Conservation (phyloP, 2,113 vertebrate genomes). For the Bucco capensis region DNA sequence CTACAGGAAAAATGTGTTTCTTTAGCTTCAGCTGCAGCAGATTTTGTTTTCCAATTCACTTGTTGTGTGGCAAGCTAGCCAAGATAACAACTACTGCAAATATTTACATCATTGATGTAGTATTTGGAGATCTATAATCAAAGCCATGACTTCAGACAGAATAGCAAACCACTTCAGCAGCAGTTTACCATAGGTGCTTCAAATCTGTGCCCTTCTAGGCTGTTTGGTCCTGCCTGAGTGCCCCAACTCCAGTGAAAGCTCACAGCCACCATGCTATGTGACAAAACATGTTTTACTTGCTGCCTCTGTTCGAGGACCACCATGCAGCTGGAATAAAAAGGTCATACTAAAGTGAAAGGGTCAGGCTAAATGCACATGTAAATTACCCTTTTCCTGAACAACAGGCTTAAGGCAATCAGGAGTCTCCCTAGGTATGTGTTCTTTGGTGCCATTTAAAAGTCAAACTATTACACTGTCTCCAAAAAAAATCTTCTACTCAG, state of each 20-base stretch:
- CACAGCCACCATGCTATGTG: not conserved
- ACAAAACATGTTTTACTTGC: not conserved
- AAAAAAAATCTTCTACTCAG: slow-evolving; percentile 18
- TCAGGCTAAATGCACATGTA: not conserved
- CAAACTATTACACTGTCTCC: not conserved
- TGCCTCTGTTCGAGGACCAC: not conserved
- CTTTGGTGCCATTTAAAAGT: not conserved
- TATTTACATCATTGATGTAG: not conserved
- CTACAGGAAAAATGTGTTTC: not conserved
- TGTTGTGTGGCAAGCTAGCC: not conserved
- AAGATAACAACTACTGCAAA: not conserved
- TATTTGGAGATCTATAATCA: not conserved
- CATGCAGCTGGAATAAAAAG: not conserved
- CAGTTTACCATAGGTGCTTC: not conserved
- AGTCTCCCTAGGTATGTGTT: not conserved
- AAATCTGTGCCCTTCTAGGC: not conserved
- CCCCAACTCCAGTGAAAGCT: not conserved
- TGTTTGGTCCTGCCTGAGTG: not conserved
- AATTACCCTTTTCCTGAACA: not conserved
- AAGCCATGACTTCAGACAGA: not conserved
- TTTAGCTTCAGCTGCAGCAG: not conserved
- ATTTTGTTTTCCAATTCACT: not conserved
- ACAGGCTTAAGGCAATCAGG: not conserved
- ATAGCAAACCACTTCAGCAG: not conserved
- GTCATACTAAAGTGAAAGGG: not conserved